A percentile compares a stretch with the other conserved stretches of the same genome.
Evolutionary conservation across 2,113 vertebrate species (phyloP).

Genomic region (Sisor rabdophorus): DNA sequence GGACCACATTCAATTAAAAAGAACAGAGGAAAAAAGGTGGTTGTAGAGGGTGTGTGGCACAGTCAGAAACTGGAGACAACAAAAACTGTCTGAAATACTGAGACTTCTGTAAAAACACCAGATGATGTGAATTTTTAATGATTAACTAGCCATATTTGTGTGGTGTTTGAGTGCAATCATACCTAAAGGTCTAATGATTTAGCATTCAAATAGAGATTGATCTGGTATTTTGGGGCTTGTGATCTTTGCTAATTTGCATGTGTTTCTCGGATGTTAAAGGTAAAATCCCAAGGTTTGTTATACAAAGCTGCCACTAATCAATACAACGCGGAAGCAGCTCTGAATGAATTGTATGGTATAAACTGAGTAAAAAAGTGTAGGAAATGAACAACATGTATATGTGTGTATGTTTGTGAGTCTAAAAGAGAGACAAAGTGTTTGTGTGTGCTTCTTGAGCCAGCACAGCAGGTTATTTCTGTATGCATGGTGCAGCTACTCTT

Average conservation of each 20-base stretch:
- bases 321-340: constrained; percentile 8
- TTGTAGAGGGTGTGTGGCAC: background rate
- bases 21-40: constrained; percentile 22
- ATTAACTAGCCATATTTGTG: constrained; percentile 14
- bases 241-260: constrained; percentile 31
- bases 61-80: background rate
- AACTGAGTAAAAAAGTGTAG: constrained; percentile 7
- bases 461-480: constrained; percentile 54
- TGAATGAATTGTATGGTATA: background rate
- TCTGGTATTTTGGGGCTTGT: constrained; percentile 13
- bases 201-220: constrained; percentile 20
- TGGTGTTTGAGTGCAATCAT: constrained; percentile 24
- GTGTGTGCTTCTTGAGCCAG: constrained; percentile 47
- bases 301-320: background rate
- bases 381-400: background rate
- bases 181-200: constrained; percentile 30
- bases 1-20: constrained; percentile 48
- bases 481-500: constrained; percentile 53
- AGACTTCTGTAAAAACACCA: background rate
- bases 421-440: constrained; percentile 33
- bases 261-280: constrained; percentile 21
- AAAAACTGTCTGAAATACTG: background rate
- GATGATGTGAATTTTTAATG: background rate
- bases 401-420: constrained; percentile 20
- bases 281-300: constrained; percentile 19